These are phyloP conservation scores for Ceratotherium simum DNA, from an alignment of 2,113 vertebrate species.

Conservation along the genomic window DNA sequence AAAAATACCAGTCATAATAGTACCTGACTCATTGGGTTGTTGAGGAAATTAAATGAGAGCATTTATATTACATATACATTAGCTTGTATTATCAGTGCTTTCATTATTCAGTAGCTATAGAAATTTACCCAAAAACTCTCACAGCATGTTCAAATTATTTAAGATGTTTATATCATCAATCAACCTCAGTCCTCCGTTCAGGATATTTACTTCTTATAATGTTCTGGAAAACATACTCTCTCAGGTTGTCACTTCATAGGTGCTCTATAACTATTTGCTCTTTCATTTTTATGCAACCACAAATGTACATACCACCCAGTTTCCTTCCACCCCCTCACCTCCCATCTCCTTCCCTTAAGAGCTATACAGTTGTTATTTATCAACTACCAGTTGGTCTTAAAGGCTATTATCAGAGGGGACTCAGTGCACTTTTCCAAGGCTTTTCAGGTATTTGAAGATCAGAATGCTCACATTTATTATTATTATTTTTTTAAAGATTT, in stretches of 20 bases:
- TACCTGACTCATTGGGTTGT: background rate
- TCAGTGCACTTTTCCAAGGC: constrained; percentile 34
- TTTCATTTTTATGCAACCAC: constrained; percentile 58
- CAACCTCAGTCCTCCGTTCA: background rate
- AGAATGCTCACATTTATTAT: background rate
- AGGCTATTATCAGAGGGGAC: constrained; percentile 71
- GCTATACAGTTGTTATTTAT: constrained; percentile 68
- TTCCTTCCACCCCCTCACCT: background rate
- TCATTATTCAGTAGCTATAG: background rate
- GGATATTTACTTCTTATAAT: background rate
- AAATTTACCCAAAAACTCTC: background rate
- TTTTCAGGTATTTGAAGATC: constrained; percentile 54
- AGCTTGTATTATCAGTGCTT: background rate
- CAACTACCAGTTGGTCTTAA: constrained; percentile 62
- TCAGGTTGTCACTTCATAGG: background rate
- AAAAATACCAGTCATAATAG: background rate
- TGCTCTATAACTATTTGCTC: constrained; percentile 14
- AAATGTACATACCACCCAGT: background rate
- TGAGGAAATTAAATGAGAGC: background rate
- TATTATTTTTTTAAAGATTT: too few relatives aligned
- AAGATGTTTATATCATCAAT: background rate
- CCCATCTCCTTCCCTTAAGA: background rate
- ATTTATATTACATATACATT: background rate
- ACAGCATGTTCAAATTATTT: background rate
- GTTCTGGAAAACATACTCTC: background rate